Percentiles rank a stretch among this genome's conserved stretches.
Conservation (phyloP, 1,140 invertebrate species). For the Pseudomyrmex concolor region DNA sequence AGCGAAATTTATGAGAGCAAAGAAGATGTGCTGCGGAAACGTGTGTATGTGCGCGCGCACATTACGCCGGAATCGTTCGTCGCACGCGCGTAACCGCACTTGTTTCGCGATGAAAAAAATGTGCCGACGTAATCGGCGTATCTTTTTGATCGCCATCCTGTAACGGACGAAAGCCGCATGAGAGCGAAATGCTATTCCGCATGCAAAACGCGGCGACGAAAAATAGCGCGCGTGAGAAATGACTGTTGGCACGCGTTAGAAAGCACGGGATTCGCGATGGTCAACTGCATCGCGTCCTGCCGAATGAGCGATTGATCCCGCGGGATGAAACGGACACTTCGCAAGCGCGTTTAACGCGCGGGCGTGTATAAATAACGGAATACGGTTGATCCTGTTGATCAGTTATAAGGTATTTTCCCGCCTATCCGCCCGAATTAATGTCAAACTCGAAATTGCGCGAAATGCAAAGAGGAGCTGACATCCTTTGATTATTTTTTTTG, state of each 20-base stretch:
- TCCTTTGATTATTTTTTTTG: not conserved
- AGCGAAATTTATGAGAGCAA: not conserved
- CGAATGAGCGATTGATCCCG: slow-evolving; percentile 44
- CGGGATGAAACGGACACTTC: slow-evolving; percentile 35
- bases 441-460: not conserved
- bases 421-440: not conserved
- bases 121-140: slow-evolving; percentile 64
- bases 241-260: slow-evolving; percentile 30
- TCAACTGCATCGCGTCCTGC: slow-evolving; percentile 45
- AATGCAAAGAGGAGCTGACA: not conserved
- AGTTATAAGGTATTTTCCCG: slow-evolving; percentile 15
- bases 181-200: slow-evolving; percentile 50
- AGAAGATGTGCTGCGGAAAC: not conserved
- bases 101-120: slow-evolving; percentile 31
- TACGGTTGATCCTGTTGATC: slow-evolving; percentile 17
- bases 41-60: too few relatives aligned
- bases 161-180: slow-evolving; percentile 37
- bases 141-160: slow-evolving; percentile 45
- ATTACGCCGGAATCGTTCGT: not conserved
- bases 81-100: slow-evolving; percentile 9
- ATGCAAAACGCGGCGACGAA: slow-evolving; percentile 53
- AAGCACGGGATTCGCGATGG: slow-evolving; percentile 48
- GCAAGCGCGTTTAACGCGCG: slow-evolving; percentile 32
- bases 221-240: slow-evolving; percentile 58
- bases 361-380: slow-evolving; percentile 45